Conservation (phyloP, 2,797 vertebrate genomes). For the Brotula barbata region DNA sequence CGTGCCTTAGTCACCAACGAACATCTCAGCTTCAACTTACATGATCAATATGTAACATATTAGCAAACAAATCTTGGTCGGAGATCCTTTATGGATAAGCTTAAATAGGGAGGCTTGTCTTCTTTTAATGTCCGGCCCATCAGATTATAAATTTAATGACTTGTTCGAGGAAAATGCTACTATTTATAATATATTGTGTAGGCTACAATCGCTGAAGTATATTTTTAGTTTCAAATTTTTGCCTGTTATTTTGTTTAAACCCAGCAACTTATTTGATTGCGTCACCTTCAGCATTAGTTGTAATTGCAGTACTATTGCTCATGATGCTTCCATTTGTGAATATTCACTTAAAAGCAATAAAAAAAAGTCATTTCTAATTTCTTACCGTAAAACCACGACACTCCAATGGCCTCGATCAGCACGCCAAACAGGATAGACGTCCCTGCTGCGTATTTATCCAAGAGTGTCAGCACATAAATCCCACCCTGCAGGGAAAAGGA, state of each 20-base stretch:
- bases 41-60: no score
- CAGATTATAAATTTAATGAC: no score
- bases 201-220: not conserved
- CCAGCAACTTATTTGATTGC: not conserved
- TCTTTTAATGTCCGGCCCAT: no score
- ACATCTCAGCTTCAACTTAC: not conserved
- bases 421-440: conserved; percentile 96
- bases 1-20: not conserved
- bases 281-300: no score
- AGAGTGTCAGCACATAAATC: conserved; percentile 92
- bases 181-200: not conserved
- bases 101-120: not conserved
- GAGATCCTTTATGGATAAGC: not conserved
- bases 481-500: conserved; percentile 83
- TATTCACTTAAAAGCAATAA: no score
- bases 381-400: conserved; percentile 99
- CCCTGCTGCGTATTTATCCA: conserved; percentile 95
- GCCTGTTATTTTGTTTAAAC: not conserved
- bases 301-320: no score
- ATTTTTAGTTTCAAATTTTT: not conserved
- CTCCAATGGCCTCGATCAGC: conserved; percentile 94
- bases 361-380: no score
- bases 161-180: not conserved
- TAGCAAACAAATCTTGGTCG: no score
- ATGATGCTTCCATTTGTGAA: no score